Evolutionary conservation across 1,140 invertebrate species (phyloP).

Genomic region (Sminthurinus signatus): DNA sequence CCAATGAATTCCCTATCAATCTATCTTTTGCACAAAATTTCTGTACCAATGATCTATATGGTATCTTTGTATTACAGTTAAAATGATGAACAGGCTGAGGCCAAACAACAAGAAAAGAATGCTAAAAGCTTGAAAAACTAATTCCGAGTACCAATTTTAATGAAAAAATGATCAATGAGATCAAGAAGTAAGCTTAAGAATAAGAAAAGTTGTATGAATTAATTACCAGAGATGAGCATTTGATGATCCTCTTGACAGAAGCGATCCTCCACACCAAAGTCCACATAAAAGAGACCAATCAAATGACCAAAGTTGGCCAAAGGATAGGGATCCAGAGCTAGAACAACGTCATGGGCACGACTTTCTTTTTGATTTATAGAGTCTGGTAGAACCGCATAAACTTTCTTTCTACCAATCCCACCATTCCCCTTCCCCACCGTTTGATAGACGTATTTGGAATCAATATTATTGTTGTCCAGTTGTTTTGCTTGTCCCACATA

Average conservation of each 20-base stretch:
- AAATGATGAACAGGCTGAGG: no score
- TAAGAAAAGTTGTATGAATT: no score
- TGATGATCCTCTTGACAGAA: conserved; percentile 34
- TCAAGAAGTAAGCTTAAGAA: background rate
- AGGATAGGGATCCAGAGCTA: conserved; percentile 52
- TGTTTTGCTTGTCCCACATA: conserved; percentile 24
- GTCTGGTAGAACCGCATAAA: conserved; percentile 47
- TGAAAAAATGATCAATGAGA: background rate
- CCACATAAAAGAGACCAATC: conserved; percentile 50
- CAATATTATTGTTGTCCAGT: background rate
- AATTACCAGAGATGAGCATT: conserved; percentile 27
- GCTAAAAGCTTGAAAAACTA: background rate
- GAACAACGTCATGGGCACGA: conserved; percentile 47
- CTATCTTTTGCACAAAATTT: no score
- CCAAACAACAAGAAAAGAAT: no score
- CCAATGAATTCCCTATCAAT: no score
- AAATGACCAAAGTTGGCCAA: conserved; percentile 51
- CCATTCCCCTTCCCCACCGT: background rate
- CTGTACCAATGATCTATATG: no score
- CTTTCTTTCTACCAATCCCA: conserved; percentile 19
- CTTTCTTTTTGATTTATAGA: conserved; percentile 43
- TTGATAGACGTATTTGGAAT: background rate
- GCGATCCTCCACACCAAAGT: conserved; percentile 39
- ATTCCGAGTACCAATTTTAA: background rate
- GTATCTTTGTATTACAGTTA: no score